Evolutionary conservation across 2,797 vertebrate species (phyloP).

Genomic region (Neopelma chrysocephalum): DNA sequence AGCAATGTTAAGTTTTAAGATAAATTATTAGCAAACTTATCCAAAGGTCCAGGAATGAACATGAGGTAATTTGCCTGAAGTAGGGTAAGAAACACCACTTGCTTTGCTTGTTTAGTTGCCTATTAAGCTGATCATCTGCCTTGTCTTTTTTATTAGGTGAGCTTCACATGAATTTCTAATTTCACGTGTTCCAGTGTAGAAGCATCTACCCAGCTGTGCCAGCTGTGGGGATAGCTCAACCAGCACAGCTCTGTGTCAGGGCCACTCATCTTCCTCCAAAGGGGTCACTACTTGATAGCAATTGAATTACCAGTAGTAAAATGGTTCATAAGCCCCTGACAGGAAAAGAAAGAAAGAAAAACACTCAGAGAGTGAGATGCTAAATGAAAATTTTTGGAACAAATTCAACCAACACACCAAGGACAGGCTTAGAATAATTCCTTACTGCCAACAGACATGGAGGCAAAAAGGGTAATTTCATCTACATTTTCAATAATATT

Average conservation of each 20-base stretch:
- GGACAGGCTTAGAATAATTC: background rate
- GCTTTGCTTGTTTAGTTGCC: background rate
- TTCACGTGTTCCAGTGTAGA: accelerated
- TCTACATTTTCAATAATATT: background rate
- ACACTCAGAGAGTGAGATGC: background rate
- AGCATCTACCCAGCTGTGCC: background rate
- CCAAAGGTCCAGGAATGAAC: background rate
- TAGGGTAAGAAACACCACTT: background rate
- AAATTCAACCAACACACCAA: background rate
- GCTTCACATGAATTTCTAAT: background rate
- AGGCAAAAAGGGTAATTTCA: background rate
- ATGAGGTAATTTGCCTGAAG: background rate
- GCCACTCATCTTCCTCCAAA: background rate
- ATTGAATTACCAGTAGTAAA: background rate
- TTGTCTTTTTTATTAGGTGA: background rate
- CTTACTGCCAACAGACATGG: background rate
- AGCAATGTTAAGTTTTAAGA: background rate
- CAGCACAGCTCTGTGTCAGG: background rate
- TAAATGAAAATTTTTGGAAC: background rate
- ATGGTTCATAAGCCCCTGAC: background rate
- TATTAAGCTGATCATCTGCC: background rate
- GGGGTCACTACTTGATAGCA: background rate
- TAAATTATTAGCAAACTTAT: background rate
- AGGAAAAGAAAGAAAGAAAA: background rate
- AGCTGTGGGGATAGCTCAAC: background rate